Percentiles rank a stretch among this genome's conserved stretches.
Conservation (phyloP, 1,140 invertebrate species). For the Propsilocerus akamusi region DNA sequence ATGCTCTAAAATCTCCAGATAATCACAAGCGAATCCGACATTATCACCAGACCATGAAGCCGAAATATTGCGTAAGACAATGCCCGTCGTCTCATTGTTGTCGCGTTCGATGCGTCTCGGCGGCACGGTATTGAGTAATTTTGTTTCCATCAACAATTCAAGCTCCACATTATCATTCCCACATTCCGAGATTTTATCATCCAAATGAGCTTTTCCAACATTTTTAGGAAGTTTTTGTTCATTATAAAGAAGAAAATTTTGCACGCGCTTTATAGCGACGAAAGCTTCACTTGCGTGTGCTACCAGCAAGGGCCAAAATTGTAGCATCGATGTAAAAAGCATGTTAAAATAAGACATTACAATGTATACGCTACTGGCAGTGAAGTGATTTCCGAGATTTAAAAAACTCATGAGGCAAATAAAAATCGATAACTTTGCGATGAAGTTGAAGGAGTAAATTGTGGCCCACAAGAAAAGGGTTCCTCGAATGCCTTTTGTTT, state of each 20-base stretch:
- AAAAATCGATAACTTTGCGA: conserved; percentile 59
- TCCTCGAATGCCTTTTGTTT: conserved; percentile 39
- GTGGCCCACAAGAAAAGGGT: conserved; percentile 19
- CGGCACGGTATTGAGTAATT: conserved; percentile 5
- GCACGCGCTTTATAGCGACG: conserved; percentile 31
- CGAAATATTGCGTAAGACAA: conserved; percentile 25
- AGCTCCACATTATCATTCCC: not conserved
- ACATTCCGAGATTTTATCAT: conserved; percentile 7
- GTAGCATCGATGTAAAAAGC: conserved; percentile 48
- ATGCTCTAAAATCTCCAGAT: conserved; percentile 36
- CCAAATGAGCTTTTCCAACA: conserved; percentile 36
- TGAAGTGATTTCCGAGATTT: conserved; percentile 39
- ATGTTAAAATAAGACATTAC: conserved; percentile 54
- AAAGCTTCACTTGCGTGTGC: conserved; percentile 30
- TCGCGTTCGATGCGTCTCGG: conserved; percentile 12
- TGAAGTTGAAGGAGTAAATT: conserved; percentile 30
- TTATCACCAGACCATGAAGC: conserved; percentile 29
- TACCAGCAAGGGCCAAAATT: conserved; percentile 50
- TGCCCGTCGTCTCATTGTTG: conserved; percentile 18
- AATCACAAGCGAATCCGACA: conserved; percentile 22
- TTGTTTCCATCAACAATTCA: not conserved
- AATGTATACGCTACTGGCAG: conserved; percentile 57
- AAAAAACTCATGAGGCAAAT: conserved; percentile 61
- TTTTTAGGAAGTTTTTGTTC: conserved; percentile 44
- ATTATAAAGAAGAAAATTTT: conserved; percentile 30